Conservation (phyloP, 2,113 vertebrate genomes). For the Crocuta crocuta region DNA sequence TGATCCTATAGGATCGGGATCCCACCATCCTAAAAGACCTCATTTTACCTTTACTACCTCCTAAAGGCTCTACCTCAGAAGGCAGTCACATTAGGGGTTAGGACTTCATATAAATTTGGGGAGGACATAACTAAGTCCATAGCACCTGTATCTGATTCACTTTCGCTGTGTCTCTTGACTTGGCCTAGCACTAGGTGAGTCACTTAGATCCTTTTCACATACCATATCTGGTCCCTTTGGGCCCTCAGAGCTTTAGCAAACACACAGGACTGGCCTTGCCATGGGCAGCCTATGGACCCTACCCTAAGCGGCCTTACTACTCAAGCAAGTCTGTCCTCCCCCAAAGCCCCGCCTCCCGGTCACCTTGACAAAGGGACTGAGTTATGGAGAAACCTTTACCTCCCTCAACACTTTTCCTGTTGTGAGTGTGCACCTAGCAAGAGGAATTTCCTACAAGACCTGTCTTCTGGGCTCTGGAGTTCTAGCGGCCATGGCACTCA, state of each 20-base stretch:
- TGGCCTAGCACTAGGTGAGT: not conserved
- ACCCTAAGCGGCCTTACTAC: not conserved
- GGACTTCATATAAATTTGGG: not conserved
- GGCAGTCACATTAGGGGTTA: not conserved
- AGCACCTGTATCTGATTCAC: not conserved
- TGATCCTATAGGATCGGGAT: not conserved
- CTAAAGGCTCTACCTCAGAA: not conserved
- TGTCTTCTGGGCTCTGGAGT: rapidly evolving
- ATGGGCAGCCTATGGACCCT: not conserved
- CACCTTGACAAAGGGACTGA: not conserved
- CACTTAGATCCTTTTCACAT: not conserved
- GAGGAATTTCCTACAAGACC: not conserved
- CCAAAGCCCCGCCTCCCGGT: not conserved
- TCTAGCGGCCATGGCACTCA: not conserved
- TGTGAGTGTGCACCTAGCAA: not conserved
- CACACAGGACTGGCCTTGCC: not conserved
- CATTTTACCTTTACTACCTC: not conserved
- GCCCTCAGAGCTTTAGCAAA: not conserved
- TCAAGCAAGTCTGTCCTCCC: not conserved
- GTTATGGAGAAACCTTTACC: not conserved
- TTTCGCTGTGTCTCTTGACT: not conserved
- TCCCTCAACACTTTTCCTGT: not conserved
- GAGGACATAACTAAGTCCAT: not conserved
- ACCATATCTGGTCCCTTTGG: not conserved
- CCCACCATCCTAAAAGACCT: not conserved